A percentile compares a stretch with the other conserved stretches of the same genome.
Evolutionary conservation across 2,888 invertebrate genomes (phyloP).

Genomic region (Seira musarum): DNA sequence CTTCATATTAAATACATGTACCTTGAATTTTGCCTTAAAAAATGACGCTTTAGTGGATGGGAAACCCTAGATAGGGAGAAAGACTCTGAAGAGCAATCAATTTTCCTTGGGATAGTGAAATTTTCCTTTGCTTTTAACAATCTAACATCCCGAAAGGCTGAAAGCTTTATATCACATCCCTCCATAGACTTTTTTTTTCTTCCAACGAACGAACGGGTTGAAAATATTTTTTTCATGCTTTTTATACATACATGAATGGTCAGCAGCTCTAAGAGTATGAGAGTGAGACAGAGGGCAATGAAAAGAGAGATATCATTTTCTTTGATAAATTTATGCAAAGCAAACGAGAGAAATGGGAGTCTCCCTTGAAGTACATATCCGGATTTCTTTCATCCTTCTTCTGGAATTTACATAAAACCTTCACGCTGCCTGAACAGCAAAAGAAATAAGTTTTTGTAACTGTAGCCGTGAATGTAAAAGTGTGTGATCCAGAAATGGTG

Average conservation of each 20-base stretch:
- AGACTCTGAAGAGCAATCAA: slow-evolving; percentile 52
- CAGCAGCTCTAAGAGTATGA: no score
- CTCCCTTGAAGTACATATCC: slow-evolving; percentile 32
- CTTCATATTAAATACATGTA: no score
- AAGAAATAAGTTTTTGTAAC: slow-evolving; percentile 17
- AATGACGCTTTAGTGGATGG: slow-evolving; percentile 10
- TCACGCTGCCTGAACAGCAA: slow-evolving; percentile 28
- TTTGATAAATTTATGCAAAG: slow-evolving; percentile 52
- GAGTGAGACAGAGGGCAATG: slow-evolving; percentile 12
- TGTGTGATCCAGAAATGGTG: no score
- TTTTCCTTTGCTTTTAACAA: slow-evolving; percentile 29
- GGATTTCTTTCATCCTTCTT: slow-evolving; percentile 47
- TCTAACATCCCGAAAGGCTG: slow-evolving; percentile 6
- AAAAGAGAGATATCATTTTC: slow-evolving; percentile 29
- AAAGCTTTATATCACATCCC: no score
- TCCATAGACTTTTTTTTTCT: no score
- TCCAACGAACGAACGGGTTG: no score
- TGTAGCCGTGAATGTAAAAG: no score
- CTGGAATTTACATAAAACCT: slow-evolving; percentile 43
- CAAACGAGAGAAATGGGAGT: slow-evolving; percentile 24
- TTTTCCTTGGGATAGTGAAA: slow-evolving; percentile 36
- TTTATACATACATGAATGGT: no score
- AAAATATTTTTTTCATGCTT: no score
- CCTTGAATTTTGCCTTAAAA: no score
- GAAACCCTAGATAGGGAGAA: slow-evolving; percentile 8